Evolutionary conservation across 2,888 invertebrate genomes (phyloP).

Genomic region (Alloplasta piceator): DNA sequence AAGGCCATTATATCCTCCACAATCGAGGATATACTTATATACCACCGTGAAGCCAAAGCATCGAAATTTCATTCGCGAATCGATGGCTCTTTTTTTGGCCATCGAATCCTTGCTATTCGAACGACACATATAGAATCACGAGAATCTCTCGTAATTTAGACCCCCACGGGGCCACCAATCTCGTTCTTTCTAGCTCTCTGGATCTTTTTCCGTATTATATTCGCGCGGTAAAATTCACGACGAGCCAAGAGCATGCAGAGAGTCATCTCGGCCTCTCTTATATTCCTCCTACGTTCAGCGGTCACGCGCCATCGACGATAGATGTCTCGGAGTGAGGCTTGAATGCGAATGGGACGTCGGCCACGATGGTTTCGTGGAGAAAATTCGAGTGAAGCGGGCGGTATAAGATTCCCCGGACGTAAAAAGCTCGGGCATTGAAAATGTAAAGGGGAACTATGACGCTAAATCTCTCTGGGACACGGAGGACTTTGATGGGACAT

Average conservation of each 20-base stretch:
- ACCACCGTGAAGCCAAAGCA: not conserved
- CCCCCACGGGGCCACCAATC: too few relatives aligned
- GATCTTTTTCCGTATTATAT: slow-evolving; percentile 11
- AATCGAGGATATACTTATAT: slow-evolving; percentile 17
- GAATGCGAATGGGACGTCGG: slow-evolving; percentile 39
- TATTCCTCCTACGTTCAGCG: slow-evolving; percentile 18
- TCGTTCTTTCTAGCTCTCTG: not conserved
- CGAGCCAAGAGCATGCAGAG: slow-evolving; percentile 13
- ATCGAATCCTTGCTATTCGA: slow-evolving; percentile 3
- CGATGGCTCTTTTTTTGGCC: slow-evolving; percentile 17
- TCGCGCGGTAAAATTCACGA: slow-evolving; percentile 44
- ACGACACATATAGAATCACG: not conserved
- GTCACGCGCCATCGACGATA: slow-evolving; percentile 52
- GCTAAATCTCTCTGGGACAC: slow-evolving; percentile 67
- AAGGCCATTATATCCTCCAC: slow-evolving; percentile 7
- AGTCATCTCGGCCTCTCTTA: slow-evolving; percentile 13
- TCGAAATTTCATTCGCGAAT: slow-evolving; percentile 27
- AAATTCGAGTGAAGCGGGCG: slow-evolving; percentile 5
- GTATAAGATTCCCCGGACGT: slow-evolving; percentile 55
- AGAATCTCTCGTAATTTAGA: not conserved
- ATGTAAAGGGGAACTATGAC: slow-evolving; percentile 69
- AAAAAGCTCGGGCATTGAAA: slow-evolving; percentile 69
- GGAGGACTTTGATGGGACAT: slow-evolving; percentile 19
- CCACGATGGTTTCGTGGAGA: slow-evolving; percentile 13
- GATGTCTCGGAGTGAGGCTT: slow-evolving; percentile 24